Evolutionary conservation across 1,140 invertebrate species (phyloP).

Genomic region (Microplitis demolitor): DNA sequence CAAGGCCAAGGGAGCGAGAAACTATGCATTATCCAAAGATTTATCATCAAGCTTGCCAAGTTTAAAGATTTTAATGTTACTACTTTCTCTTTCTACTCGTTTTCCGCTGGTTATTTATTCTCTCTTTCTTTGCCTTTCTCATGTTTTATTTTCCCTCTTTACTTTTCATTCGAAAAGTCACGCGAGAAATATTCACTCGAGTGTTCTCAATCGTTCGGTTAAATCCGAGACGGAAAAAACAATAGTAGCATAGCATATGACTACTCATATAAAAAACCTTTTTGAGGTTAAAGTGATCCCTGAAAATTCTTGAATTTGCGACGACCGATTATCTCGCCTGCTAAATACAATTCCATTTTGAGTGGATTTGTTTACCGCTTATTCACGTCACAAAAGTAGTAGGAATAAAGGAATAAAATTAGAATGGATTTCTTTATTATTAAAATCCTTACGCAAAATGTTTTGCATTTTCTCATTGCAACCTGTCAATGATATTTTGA

Average conservation of each 20-base stretch:
- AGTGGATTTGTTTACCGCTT: not conserved
- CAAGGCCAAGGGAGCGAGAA: not conserved
- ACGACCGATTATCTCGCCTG: constrained; percentile 14
- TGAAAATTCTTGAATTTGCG: constrained; percentile 4
- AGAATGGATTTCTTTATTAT: too few relatives aligned
- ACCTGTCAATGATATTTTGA: too few relatives aligned
- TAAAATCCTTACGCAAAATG: too few relatives aligned
- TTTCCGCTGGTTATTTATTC: not conserved
- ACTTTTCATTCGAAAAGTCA: constrained; percentile 4
- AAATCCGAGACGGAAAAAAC: not conserved
- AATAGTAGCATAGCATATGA: not conserved
- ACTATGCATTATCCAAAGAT: not conserved
- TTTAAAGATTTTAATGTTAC: not conserved
- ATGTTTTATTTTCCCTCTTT: not conserved
- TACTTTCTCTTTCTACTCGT: not conserved
- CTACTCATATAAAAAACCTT: not conserved
- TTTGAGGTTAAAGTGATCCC: not conserved
- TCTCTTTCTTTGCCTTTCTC: not conserved
- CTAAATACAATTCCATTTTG: constrained; percentile 7
- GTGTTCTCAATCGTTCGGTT: not conserved
- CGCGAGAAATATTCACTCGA: constrained; percentile 10
- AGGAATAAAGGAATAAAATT: not conserved
- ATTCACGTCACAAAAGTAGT: not conserved
- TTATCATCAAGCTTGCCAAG: not conserved
- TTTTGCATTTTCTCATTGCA: too few relatives aligned